phyloP scores from a whole-genome alignment of 2,797 vertebrate genomes.

The Phyllotis vaccarum region DNA sequence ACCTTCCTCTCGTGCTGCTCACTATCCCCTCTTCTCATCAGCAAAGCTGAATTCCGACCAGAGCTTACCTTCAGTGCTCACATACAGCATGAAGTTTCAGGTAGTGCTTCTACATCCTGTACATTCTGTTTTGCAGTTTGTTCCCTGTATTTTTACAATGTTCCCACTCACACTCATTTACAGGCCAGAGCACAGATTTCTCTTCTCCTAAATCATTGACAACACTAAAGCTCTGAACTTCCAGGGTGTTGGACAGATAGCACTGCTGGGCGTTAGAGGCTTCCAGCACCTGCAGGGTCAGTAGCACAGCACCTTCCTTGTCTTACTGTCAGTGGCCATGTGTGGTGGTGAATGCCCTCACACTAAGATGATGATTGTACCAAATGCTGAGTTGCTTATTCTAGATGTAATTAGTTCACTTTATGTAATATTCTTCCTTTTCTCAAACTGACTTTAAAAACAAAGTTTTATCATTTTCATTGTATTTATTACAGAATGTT shows the following conservation, averaged over 20 bases:
- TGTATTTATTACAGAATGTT: conserved; percentile 95
- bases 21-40: conserved; percentile 83
- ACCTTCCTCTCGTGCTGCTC: conserved; percentile 82
- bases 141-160: conserved; percentile 88
- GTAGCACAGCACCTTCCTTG: conserved; percentile 54
- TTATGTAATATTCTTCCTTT: conserved; percentile 93
- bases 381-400: conserved; percentile 90
- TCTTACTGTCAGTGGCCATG: conserved; percentile 89
- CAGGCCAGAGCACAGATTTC: conserved; percentile 90
- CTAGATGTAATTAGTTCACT: conserved; percentile 94
- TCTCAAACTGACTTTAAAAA: conserved; percentile 88
- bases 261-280: conserved; percentile 80
- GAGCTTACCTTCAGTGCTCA: conserved; percentile 85
- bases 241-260: conserved; percentile 83
- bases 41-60: conserved; percentile 85
- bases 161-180: conserved; percentile 74
- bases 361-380: conserved; percentile 90
- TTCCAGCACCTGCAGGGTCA: conserved; percentile 68
- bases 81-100: conserved; percentile 85
- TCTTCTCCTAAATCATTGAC: conserved; percentile 82
- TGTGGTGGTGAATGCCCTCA: conserved; percentile 92
- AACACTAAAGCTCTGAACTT: conserved; percentile 88
- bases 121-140: conserved; percentile 89
- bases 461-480: conserved; percentile 90
- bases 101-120: conserved; percentile 89